A percentile compares a stretch with the other conserved stretches of the same genome.
Conservation (phyloP, 2,113 vertebrate species). For the Hepsetus odoe region DNA sequence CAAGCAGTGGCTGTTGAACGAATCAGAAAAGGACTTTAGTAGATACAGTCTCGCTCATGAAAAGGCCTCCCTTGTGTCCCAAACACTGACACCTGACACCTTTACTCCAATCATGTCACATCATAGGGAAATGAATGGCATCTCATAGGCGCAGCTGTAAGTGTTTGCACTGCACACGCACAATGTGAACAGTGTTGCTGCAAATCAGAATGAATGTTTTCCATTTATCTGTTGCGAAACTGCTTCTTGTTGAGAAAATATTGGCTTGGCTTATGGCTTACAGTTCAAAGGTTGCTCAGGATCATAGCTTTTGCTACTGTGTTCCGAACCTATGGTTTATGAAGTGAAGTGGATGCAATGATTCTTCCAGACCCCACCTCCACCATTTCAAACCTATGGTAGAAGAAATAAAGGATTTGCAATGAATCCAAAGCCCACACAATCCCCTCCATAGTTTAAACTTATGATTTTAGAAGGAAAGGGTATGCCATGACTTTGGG, state of each 20-base stretch:
- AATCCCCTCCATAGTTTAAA: too few species aligned
- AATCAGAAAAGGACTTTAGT: slow-evolving; percentile 21
- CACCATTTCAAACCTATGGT: too few species aligned
- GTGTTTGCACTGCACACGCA: slow-evolving; percentile 16
- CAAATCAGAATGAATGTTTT: slow-evolving; percentile 13
- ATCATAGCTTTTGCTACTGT: too few species aligned
- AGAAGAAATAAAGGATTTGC: too few species aligned
- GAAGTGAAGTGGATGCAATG: too few species aligned
- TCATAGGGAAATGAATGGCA: slow-evolving; percentile 39
- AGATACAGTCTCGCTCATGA: slow-evolving; percentile 25
- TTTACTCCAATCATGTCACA: slow-evolving; percentile 19
- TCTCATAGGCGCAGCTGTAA: not conserved
- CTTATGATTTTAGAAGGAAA: too few species aligned
- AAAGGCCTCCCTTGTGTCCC: slow-evolving; percentile 49
- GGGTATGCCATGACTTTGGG: too few species aligned
- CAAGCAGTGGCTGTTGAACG: slow-evolving; percentile 38
- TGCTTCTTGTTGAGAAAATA: slow-evolving; percentile 1
- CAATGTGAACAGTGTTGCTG: slow-evolving; percentile 8
- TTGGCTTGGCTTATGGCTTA: not conserved
- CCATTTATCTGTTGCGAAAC: not conserved
- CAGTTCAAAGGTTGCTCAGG: not conserved
- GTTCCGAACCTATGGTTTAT: too few species aligned
- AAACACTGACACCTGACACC: slow-evolving; percentile 39
- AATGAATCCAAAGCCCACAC: too few species aligned
- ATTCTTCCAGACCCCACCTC: too few species aligned